These are phyloP conservation scores for Diarsia brunnea DNA, from an alignment of 2,888 invertebrate species.

Conservation along the genomic window DNA sequence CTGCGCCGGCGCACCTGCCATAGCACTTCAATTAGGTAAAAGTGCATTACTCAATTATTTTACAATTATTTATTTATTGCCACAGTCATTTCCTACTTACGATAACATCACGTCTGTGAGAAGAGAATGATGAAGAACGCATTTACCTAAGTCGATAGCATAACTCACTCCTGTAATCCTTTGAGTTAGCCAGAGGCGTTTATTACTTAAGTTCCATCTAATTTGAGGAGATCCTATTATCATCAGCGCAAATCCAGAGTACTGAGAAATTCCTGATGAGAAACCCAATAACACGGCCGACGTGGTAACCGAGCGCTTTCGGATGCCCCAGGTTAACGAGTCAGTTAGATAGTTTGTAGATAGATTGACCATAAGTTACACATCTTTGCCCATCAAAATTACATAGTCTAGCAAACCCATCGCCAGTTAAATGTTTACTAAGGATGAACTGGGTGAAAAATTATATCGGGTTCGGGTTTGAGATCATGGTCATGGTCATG, in stretches of 20 bases:
- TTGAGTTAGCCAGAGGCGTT: background rate
- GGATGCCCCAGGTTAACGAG: background rate
- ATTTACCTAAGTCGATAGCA: background rate
- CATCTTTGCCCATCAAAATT: background rate
- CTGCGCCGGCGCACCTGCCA: constrained; percentile 47
- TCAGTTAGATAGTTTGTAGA: background rate
- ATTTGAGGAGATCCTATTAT: no score
- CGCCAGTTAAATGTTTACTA: background rate
- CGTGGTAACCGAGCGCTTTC: background rate
- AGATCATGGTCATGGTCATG: no score
- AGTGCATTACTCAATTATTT: constrained; percentile 23
- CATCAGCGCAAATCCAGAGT: no score
- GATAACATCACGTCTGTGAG: background rate
- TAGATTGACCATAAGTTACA: background rate
- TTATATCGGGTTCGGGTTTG: no score
- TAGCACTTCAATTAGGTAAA: constrained; percentile 40
- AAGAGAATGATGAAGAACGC: background rate
- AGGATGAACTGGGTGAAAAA: no score
- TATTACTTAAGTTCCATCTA: background rate
- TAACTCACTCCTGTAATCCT: background rate
- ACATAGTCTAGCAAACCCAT: background rate
- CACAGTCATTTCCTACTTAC: constrained; percentile 10
- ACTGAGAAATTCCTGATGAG: background rate
- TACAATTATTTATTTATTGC: constrained; percentile 19
- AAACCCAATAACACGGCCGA: background rate